phyloP scores from a whole-genome alignment of 2,888 invertebrate genomes.

The Petrolisthes manimaculis region DNA sequence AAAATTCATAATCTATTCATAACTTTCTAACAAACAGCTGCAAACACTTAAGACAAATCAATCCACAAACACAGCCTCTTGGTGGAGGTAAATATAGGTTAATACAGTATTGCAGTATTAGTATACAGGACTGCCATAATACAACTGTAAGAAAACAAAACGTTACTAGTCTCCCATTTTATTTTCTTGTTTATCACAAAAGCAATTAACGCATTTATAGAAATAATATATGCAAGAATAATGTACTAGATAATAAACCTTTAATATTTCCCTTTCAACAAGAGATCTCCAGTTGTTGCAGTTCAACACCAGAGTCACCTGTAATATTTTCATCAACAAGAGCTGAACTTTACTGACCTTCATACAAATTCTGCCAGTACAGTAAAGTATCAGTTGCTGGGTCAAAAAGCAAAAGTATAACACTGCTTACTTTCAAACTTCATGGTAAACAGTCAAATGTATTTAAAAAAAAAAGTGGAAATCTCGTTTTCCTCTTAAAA shows the following conservation, averaged over 20 bases:
- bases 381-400: slow-evolving; percentile 6
- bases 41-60: not conserved
- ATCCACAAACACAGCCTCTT: not conserved
- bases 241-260: slow-evolving; percentile 45
- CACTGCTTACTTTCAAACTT: slow-evolving; percentile 21
- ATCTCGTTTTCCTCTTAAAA: too few relatives aligned
- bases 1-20: too few relatives aligned
- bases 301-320: slow-evolving; percentile 6
- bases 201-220: slow-evolving; percentile 58
- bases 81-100: not conserved
- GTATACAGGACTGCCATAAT: too few relatives aligned
- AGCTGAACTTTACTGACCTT: slow-evolving; percentile 25
- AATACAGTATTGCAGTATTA: not conserved
- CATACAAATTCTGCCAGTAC: not conserved
- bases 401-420: slow-evolving; percentile 29
- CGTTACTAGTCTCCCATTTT: slow-evolving; percentile 40
- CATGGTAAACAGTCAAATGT: too few relatives aligned
- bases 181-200: slow-evolving; percentile 59
- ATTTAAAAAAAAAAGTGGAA: too few relatives aligned
- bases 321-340: slow-evolving; percentile 1
- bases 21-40: too few relatives aligned
- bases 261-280: slow-evolving; percentile 43
- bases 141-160: too few relatives aligned
- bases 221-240: slow-evolving; percentile 60
- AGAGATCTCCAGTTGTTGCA: slow-evolving; percentile 22